Evolutionary conservation across 2,888 invertebrate genomes (phyloP).

Genomic region (Hesperia comma): DNA sequence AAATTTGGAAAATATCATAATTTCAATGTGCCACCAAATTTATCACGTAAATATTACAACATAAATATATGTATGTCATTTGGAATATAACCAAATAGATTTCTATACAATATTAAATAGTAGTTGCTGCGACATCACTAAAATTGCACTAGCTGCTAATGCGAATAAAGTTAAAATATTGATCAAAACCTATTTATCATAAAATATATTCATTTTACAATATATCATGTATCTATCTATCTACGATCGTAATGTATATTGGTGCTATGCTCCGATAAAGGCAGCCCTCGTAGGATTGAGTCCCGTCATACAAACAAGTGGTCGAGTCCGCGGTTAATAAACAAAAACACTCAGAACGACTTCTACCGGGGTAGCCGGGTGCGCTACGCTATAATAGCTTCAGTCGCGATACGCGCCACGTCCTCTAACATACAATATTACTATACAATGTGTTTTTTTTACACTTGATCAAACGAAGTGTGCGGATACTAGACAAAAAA

Average conservation of each 20-base stretch:
- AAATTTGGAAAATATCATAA: conserved; percentile 49
- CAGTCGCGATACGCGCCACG: conserved; percentile 17
- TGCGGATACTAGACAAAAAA: too few relatives aligned
- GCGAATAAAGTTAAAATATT: conserved; percentile 65
- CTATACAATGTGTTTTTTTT: too few relatives aligned
- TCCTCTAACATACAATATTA: conserved; percentile 3
- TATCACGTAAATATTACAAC: conserved; percentile 42
- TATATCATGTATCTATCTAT: conserved; percentile 52
- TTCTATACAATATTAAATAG: conserved; percentile 45
- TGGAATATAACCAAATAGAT: conserved; percentile 51
- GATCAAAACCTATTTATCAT: conserved; percentile 62
- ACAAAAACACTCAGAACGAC: not conserved
- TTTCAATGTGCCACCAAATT: conserved; percentile 50
- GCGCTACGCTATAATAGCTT: not conserved
- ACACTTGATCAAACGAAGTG: too few relatives aligned
- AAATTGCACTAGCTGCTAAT: conserved; percentile 78
- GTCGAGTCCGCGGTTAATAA: not conserved
- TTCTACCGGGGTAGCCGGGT: not conserved
- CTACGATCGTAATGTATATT: conserved; percentile 65
- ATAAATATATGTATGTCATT: conserved; percentile 43
- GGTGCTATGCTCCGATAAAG: conserved; percentile 63
- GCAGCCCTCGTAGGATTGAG: conserved; percentile 49
- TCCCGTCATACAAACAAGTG: not conserved
- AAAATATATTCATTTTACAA: conserved; percentile 64
- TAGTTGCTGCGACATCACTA: conserved; percentile 47